Base-by-base conservation (phyloP, 1,140 invertebrate species). In the Panagrolaimus sp. region DNA sequence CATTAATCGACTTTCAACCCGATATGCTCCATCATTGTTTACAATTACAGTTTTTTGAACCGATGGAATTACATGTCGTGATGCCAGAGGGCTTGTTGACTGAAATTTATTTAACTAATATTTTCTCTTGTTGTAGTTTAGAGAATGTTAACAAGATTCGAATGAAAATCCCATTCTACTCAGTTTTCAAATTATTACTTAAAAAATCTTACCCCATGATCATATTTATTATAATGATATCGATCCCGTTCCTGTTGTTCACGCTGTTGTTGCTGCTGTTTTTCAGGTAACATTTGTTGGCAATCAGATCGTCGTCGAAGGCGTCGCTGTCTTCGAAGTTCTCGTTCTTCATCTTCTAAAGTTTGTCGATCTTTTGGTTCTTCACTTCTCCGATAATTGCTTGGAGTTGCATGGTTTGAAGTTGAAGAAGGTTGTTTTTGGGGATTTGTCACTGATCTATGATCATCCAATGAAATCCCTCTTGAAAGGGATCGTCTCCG, bases 321-420 rank as follows among this genome's bases (percentile, higher is more conserved):
- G 7, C 76, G 63, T 24, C 76, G 62, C 62, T 78, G 73, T 38
- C 76, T 58, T 68, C 76, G 63, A n/a, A 68, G 38, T 65, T 78
- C 76, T 26, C 70, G 62, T 63, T 78, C 75, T 10, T 17, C 63
- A 68, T 66, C 47, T 69, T 66, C 63, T 1, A 63, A 47, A 26
- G 65, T 15, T 28, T 44, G 9, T 43, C n/a, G 45, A 10, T 43
- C 26, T n/a, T 21, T 32, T 43, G 24, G 45, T 14, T 43, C 26
- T n/a, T 21, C 28, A 12, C 28, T 43, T n/a, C 45, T n/a, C 6
- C 44, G 26, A 26, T 17, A 67, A 47, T 24, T 21, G 7, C 10
- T n/a, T 67, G 26, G 28, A 14, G 47, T 17, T 21, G 9, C 15
- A 43, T 65, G 17, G 8, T 0, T 1, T 1, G 9, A 28, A 17